These are phyloP conservation scores for Piscicola geometra DNA, from an alignment of 2,888 invertebrate species.

Conservation along the genomic window DNA sequence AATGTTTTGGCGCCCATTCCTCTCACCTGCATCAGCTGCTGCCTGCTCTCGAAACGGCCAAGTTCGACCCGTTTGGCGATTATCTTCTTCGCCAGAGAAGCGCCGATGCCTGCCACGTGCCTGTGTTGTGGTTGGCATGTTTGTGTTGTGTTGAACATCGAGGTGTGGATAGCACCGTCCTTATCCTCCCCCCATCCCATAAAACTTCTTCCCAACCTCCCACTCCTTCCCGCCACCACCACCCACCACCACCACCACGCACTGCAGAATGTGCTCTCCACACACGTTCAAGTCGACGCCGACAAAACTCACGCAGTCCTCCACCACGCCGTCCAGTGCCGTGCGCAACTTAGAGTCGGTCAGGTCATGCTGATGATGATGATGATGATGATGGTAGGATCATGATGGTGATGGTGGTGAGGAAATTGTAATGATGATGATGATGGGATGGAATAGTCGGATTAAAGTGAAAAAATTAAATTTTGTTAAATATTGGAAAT, in stretches of 20 bases:
- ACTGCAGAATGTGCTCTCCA: slow-evolving; percentile 75
- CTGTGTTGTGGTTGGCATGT: no score
- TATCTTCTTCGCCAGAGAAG: slow-evolving; percentile 71
- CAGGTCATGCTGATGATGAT: slow-evolving; percentile 72
- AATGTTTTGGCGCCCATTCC: slow-evolving; percentile 78
- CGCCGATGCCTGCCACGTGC: slow-evolving; percentile 76
- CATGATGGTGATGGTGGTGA: background rate
- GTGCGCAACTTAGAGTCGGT: slow-evolving; percentile 68
- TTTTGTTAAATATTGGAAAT: background rate
- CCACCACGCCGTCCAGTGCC: slow-evolving; percentile 74
- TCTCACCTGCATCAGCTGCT: slow-evolving; percentile 70
- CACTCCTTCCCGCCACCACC: no score
- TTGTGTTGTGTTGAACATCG: no score
- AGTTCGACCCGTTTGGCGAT: slow-evolving; percentile 69
- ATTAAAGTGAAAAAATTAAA: no score
- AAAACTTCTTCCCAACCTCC: background rate
- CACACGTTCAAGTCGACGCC: slow-evolving; percentile 87
- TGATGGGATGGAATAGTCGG: no score
- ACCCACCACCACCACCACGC: no score
- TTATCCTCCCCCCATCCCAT: no score
- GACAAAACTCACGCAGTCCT: slow-evolving; percentile 85
- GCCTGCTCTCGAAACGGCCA: slow-evolving; percentile 69
- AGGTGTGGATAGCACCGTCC: no score
- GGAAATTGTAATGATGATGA: no score
- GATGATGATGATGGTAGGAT: background rate